Percentiles rank a stretch among this genome's conserved stretches.
phyloP scores from a whole-genome alignment of 2,113 vertebrate species.

The Rhagologus leucostigma region DNA sequence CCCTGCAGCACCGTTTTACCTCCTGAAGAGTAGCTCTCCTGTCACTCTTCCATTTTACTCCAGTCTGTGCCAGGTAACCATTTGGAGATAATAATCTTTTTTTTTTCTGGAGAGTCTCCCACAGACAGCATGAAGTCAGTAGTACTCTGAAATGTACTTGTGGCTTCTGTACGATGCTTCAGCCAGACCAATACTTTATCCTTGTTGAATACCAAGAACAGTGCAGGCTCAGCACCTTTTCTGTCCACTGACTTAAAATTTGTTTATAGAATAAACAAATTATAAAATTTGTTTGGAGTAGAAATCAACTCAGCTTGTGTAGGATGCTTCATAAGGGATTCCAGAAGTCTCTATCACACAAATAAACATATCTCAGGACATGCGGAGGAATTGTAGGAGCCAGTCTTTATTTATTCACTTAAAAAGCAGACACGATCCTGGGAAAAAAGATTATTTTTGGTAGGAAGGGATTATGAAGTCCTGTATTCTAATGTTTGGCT shows the following conservation, averaged over 20 bases:
- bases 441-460: not conserved
- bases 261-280: not conserved
- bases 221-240: not conserved
- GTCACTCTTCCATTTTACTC: not conserved
- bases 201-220: not conserved
- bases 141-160: not conserved
- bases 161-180: not conserved
- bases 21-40: not conserved
- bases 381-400: not conserved
- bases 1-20: not conserved
- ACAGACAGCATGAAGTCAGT: not conserved
- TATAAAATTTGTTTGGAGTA: not conserved
- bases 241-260: not conserved
- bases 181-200: not conserved
- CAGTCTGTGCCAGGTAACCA: not conserved
- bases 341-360: not conserved
- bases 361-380: not conserved
- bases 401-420: not conserved
- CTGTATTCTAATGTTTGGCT: not conserved
- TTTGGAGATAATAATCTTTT: not conserved
- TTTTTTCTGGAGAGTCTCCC: not conserved
- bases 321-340: not conserved
- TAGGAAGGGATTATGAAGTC: not conserved
- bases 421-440: not conserved
- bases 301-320: not conserved